Evolutionary conservation across 2,888 invertebrate genomes (phyloP).

Genomic region (Stenichneumon culpator): DNA sequence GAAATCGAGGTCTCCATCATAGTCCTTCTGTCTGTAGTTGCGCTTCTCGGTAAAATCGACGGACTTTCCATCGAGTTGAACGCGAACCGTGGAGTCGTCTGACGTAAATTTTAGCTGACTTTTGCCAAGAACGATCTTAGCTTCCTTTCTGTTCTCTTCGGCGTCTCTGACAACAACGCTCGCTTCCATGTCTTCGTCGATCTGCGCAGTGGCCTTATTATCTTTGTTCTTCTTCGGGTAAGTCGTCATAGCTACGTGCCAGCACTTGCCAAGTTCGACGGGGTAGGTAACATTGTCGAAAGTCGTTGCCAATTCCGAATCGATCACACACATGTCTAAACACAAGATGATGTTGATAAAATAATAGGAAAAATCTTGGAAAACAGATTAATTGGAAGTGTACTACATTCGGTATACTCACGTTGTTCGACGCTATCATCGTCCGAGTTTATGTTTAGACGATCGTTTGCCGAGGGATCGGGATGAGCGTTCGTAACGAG

Average conservation of each 20-base stretch:
- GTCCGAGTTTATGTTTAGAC: slow-evolving; percentile 11
- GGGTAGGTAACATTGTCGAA: slow-evolving; percentile 89
- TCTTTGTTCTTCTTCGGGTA: slow-evolving; percentile 76
- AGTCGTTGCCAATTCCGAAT: slow-evolving; percentile 87
- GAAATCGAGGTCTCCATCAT: slow-evolving; percentile 82
- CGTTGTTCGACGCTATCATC: slow-evolving; percentile 25
- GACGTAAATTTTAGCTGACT: slow-evolving; percentile 83
- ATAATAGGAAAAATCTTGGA: neutral
- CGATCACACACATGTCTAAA: slow-evolving; percentile 89
- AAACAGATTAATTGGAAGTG: neutral
- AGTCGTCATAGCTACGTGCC: slow-evolving; percentile 89
- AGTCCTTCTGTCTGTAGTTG: slow-evolving; percentile 81
- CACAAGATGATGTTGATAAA: slow-evolving; percentile 72
- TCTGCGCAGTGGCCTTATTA: slow-evolving; percentile 81
- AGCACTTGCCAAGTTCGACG: slow-evolving; percentile 86
- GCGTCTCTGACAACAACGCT: slow-evolving; percentile 84
- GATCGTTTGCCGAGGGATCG: slow-evolving; percentile 18
- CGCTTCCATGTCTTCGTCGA: slow-evolving; percentile 82
- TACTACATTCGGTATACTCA: slow-evolving; percentile 24
- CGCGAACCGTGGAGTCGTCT: slow-evolving; percentile 80
- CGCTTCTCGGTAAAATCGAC: slow-evolving; percentile 74
- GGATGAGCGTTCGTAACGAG: slow-evolving; percentile 35
- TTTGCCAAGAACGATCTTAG: slow-evolving; percentile 85
- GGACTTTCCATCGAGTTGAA: slow-evolving; percentile 76
- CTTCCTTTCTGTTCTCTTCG: slow-evolving; percentile 84